phyloP scores from a whole-genome alignment of 1,140 invertebrate species.

The Drosophila tropicalis region DNA sequence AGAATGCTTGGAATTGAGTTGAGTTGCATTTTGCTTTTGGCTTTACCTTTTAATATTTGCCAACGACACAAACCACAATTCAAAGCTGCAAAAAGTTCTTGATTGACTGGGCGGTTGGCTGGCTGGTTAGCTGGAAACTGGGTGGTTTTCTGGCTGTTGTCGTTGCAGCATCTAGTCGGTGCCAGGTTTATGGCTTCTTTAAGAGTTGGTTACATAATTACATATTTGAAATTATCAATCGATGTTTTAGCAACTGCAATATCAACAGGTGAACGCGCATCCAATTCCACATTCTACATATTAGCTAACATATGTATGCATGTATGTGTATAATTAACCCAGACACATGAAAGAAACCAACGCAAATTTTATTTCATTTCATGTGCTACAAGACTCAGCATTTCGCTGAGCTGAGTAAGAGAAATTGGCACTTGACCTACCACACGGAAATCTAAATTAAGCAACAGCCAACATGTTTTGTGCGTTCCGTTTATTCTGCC shows the following conservation, averaged over 20 bases:
- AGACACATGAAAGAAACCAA: background rate
- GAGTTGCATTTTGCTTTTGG: background rate
- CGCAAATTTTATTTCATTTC: constrained; percentile 31
- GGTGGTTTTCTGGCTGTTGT: background rate
- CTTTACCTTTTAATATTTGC: background rate
- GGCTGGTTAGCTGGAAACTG: background rate
- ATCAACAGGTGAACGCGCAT: background rate
- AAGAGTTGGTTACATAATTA: constrained; percentile 1
- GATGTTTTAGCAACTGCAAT: background rate
- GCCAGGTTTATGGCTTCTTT: background rate
- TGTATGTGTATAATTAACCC: background rate
- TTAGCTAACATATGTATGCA: background rate
- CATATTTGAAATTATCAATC: background rate
- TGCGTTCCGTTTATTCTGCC: constrained; percentile 30
- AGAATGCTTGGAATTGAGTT: background rate
- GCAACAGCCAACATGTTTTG: constrained; percentile 51
- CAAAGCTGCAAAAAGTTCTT: constrained; percentile 11
- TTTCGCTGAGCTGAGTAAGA: constrained; percentile 38
- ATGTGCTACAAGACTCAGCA: constrained; percentile 39
- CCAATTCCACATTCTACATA: background rate
- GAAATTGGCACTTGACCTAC: constrained; percentile 78
- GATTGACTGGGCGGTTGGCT: background rate
- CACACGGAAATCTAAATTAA: constrained; percentile 77
- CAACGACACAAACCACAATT: constrained; percentile 9
- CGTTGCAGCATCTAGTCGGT: background rate